Conservation (phyloP, 1,140 invertebrate genomes). For the Cydia fagiglandana region DNA sequence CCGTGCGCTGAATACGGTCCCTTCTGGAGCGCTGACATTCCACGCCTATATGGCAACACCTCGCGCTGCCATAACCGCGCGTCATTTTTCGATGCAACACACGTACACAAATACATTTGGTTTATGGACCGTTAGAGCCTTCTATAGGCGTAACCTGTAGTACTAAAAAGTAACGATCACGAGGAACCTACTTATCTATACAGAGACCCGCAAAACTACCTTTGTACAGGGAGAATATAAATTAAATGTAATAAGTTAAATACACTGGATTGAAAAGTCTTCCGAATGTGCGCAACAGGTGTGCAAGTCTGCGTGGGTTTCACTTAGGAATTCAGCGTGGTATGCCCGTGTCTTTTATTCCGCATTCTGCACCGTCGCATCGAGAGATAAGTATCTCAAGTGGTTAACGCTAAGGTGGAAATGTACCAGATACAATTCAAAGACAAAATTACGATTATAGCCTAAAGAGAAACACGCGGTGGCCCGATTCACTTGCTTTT, state of each 20-base stretch:
- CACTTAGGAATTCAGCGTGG: constrained; percentile 39
- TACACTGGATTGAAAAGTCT: background rate
- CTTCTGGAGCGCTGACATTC: constrained; percentile 51
- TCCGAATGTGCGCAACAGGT: constrained; percentile 41
- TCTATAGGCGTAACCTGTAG: constrained; percentile 38
- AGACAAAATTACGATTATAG: constrained; percentile 17
- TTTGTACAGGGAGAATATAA: background rate
- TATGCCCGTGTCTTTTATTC: constrained; percentile 39
- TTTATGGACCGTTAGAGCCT: constrained; percentile 59
- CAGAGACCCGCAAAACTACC: background rate
- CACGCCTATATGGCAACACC: constrained; percentile 52
- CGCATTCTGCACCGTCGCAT: constrained; percentile 38
- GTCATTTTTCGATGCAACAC: constrained; percentile 62
- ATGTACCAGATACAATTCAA: constrained; percentile 19
- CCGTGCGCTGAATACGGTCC: constrained; percentile 70
- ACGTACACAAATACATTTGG: constrained; percentile 60
- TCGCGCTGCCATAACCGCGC: constrained; percentile 59
- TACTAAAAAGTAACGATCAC: background rate
- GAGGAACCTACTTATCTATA: background rate
- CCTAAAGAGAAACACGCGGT: constrained; percentile 16
- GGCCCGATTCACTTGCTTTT: constrained; percentile 14
- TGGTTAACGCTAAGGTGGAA: constrained; percentile 20
- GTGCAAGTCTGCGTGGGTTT: constrained; percentile 42
- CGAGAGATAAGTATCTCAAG: constrained; percentile 32
- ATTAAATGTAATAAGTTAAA: background rate